phyloP scores from a whole-genome alignment of 2,113 vertebrate genomes.

The Balaeniceps rex region DNA sequence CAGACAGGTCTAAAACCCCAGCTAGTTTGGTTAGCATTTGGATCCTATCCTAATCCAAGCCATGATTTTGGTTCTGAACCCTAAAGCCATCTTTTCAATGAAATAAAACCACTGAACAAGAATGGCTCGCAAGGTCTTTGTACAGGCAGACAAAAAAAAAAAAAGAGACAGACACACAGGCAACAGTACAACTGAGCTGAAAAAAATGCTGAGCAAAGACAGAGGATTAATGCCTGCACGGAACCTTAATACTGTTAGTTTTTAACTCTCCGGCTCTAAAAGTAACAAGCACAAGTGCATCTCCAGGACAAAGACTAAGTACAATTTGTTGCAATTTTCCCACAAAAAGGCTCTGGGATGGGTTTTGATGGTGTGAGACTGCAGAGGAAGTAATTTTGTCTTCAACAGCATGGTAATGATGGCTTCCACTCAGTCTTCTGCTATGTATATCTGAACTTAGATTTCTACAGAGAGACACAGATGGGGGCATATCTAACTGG shows the following conservation, averaged over 20 bases:
- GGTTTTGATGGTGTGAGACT: neutral
- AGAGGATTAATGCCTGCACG: neutral
- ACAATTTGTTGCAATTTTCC: neutral
- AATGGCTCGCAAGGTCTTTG: neutral
- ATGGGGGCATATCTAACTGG: neutral
- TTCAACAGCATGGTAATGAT: neutral
- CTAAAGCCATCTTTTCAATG: conserved; percentile 21
- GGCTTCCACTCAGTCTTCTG: neutral
- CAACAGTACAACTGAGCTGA: neutral
- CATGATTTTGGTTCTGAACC: neutral
- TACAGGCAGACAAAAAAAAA: neutral
- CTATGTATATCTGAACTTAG: neutral
- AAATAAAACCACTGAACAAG: conserved; percentile 7
- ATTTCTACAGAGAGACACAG: neutral
- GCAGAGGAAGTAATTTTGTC: neutral
- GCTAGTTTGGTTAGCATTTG: neutral
- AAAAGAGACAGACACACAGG: neutral
- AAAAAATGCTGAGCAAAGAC: conserved; percentile 26
- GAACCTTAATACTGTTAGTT: neutral
- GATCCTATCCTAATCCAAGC: neutral
- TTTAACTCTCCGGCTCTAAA: neutral
- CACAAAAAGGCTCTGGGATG: neutral
- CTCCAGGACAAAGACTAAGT: neutral
- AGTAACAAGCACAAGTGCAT: neutral
- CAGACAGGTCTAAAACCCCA: neutral